Conservation (phyloP, 2,797 vertebrate genomes). For the Notolepis coatsorum region DNA sequence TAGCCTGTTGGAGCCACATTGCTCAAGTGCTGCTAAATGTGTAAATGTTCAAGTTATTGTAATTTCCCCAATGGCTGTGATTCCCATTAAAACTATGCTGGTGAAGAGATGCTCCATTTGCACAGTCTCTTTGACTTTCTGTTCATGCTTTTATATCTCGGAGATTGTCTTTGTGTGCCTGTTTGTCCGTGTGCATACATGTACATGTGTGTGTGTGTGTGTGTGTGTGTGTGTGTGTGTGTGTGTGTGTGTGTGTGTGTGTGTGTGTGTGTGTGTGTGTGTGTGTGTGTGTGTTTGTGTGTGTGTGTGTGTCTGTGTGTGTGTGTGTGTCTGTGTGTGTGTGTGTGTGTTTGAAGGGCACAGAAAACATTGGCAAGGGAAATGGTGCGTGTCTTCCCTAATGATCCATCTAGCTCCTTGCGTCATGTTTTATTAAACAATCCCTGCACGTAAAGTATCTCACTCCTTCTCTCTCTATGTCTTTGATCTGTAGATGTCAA, state of each 20-base stretch:
- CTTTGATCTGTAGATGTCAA: no score
- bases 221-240: background rate
- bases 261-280: background rate
- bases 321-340: background rate
- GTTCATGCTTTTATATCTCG: background rate
- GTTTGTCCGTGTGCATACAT: background rate
- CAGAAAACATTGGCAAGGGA: background rate
- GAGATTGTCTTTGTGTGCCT: background rate
- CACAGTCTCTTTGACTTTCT: no score
- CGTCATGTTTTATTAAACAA: conserved; percentile 69
- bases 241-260: background rate
- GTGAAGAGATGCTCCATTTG: conserved; percentile 4
- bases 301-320: background rate
- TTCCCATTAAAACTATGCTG: background rate
- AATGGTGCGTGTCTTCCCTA: background rate
- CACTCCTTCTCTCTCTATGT: conserved; percentile 1
- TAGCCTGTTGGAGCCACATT: conserved; percentile 22
- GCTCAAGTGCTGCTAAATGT: conserved; percentile 33
- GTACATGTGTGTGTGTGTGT: conserved; percentile 15
- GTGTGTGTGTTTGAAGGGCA: background rate
- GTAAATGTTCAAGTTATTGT: conserved; percentile 40
- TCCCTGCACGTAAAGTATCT: conserved; percentile 14
- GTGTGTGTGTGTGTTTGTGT: background rate
- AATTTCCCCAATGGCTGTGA: conserved; percentile 47
- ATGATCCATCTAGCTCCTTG: conserved; percentile 39